A percentile compares a stretch with the other conserved stretches of the same genome.
Conservation (phyloP, 2,797 vertebrate genomes). For the Garrulus glandarius region DNA sequence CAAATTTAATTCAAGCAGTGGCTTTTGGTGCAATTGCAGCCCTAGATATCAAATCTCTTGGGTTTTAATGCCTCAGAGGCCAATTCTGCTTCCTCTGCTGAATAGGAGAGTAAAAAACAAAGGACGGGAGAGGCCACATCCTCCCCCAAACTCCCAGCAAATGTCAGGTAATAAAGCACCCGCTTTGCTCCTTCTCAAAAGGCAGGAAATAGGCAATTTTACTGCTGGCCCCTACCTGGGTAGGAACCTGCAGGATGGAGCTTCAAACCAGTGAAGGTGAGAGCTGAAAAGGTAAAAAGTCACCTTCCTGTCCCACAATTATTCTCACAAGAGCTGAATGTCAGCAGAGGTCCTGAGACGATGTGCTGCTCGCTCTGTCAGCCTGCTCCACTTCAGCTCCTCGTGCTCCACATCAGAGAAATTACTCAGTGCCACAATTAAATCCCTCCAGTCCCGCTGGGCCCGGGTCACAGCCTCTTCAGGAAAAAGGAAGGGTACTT, state of each 20-base stretch:
- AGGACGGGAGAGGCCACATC: neutral
- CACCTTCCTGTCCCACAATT: neutral
- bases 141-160: neutral
- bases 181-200: neutral
- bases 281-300: neutral
- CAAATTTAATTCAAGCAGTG: neutral
- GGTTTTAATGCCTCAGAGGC: neutral
- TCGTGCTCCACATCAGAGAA: neutral
- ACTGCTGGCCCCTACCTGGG: neutral
- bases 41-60: neutral
- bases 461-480: neutral
- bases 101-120: neutral
- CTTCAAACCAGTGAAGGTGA: neutral
- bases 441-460: neutral
- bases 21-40: neutral
- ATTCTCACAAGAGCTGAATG: neutral
- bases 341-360: neutral
- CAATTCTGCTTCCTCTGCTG: neutral
- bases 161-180: neutral
- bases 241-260: neutral
- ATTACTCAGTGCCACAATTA: slow-evolving; percentile 9
- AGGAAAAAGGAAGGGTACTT: neutral
- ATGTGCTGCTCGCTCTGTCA: neutral
- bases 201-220: neutral
- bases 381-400: neutral